These are phyloP conservation scores for Megathymus violae DNA, from an alignment of 1,140 invertebrate species.

Conservation along the genomic window DNA sequence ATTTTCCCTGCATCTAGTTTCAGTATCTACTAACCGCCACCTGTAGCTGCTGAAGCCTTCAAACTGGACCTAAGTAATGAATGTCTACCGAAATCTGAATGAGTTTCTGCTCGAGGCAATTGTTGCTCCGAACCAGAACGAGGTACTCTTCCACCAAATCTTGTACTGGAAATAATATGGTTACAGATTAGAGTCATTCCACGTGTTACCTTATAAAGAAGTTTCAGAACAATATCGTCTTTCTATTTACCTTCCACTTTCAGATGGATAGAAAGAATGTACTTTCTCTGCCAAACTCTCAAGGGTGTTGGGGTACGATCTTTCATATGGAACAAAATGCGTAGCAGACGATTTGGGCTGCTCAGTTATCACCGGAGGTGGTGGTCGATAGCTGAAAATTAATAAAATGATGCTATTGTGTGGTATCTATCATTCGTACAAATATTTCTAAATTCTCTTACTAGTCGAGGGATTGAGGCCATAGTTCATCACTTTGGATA, in stretches of 20 bases:
- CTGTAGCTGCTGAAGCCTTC: slow-evolving; percentile 84
- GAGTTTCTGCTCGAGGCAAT: slow-evolving; percentile 91
- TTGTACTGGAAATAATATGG: slow-evolving; percentile 54
- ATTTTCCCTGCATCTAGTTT: not conserved
- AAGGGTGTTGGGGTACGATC: slow-evolving; percentile 94
- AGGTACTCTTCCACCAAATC: slow-evolving; percentile 85
- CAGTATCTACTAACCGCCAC: slow-evolving; percentile 43
- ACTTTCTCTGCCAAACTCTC: slow-evolving; percentile 96
- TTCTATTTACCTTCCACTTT: slow-evolving; percentile 83
- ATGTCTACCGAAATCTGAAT: slow-evolving; percentile 88
- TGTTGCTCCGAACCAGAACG: slow-evolving; percentile 94
- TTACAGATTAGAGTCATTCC: too few species aligned
- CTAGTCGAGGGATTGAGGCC: too few species aligned
- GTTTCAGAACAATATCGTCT: slow-evolving; percentile 1
- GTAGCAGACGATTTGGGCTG: slow-evolving; percentile 92
- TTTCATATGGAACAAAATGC: slow-evolving; percentile 91
- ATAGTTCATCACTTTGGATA: too few species aligned
- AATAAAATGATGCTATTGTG: slow-evolving; percentile 7
- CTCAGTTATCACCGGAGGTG: slow-evolving; percentile 94
- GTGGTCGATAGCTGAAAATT: slow-evolving; percentile 83
- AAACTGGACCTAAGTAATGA: slow-evolving; percentile 90
- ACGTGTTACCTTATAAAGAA: too few species aligned
- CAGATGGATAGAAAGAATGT: slow-evolving; percentile 89
- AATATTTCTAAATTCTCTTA: too few species aligned
- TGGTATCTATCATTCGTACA: slow-evolving; percentile 1